Percentiles rank a stretch among this genome's conserved stretches.
phyloP scores from a whole-genome alignment of 2,797 vertebrate species.

The Anguilla pacifica region DNA sequence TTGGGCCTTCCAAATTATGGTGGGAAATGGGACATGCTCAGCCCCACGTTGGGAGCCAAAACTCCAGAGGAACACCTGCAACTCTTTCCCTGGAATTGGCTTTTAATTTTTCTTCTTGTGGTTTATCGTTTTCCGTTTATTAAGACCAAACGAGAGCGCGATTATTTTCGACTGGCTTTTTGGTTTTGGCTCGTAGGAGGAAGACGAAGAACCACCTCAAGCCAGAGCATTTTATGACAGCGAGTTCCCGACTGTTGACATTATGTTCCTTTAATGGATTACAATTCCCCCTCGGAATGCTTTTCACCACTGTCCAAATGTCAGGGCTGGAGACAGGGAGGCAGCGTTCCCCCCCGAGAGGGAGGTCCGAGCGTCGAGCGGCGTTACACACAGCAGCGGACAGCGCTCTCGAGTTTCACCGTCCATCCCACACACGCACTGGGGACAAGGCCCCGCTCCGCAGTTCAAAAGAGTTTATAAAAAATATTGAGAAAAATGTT shows the following conservation, averaged over 20 bases:
- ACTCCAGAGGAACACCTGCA: not conserved
- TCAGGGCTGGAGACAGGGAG: conserved; percentile 1
- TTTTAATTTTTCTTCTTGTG: not conserved
- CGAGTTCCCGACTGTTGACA: conserved; percentile 31
- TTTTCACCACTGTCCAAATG: conserved; percentile 15
- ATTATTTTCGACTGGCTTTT: not conserved
- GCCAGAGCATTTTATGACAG: not conserved
- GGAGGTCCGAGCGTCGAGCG: not conserved
- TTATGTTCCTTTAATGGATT: conserved; percentile 20
- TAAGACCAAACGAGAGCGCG: not conserved
- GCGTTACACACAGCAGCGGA: not conserved
- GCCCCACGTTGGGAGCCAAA: not conserved
- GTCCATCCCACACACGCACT: not conserved
- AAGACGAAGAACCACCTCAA: not conserved
- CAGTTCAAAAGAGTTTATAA: not conserved
- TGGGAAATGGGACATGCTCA: no score
- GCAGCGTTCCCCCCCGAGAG: not conserved
- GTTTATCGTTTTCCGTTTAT: not conserved
- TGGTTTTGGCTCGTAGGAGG: not conserved
- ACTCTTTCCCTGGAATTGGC: not conserved
- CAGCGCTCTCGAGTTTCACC: not conserved
- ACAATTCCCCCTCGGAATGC: conserved; percentile 33
- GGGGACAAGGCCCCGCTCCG: not conserved
- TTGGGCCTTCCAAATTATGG: no score
- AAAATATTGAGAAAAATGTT: not conserved